phyloP scores from a whole-genome alignment of 2,113 vertebrate genomes.

The Poeciliopsis prolifica region DNA sequence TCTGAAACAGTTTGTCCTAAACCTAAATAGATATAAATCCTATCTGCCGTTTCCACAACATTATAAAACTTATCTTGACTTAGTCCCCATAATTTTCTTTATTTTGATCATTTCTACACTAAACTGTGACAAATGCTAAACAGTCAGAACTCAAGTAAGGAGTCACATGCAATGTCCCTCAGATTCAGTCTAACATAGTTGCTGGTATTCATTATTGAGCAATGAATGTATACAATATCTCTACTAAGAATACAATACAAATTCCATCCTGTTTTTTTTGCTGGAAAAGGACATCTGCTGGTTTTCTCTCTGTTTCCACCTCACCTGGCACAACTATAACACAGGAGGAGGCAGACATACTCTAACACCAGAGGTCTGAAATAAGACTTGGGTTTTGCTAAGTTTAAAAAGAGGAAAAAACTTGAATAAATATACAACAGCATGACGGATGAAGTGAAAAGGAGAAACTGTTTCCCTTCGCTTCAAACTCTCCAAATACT shows the following conservation, averaged over 20 bases:
- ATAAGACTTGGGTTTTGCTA: conserved; percentile 47
- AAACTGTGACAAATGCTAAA: not conserved
- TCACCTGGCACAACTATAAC: conserved; percentile 18
- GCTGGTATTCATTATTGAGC: not conserved
- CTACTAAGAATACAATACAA: not conserved
- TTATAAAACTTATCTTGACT: not conserved
- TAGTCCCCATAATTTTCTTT: not conserved
- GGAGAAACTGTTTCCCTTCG: conserved; percentile 28
- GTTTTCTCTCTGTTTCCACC: not conserved
- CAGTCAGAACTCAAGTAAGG: not conserved
- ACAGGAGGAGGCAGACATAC: not conserved
- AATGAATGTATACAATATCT: not conserved
- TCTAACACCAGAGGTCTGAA: conserved; percentile 37
- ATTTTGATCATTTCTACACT: not conserved
- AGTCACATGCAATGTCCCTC: not conserved
- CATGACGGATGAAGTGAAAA: conserved; percentile 26
- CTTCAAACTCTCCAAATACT: conserved; percentile 48
- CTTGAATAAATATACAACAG: conserved; percentile 25
- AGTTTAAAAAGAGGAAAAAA: conserved; percentile 48
- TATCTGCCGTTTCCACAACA: too few species aligned
- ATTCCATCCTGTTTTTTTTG: not conserved
- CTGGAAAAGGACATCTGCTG: not conserved
- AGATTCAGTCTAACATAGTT: not conserved
- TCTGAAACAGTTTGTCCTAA: not conserved
- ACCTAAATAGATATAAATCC: not conserved